Base-by-base conservation (phyloP, 2,113 vertebrate species). In the Oceanodroma tethys region DNA sequence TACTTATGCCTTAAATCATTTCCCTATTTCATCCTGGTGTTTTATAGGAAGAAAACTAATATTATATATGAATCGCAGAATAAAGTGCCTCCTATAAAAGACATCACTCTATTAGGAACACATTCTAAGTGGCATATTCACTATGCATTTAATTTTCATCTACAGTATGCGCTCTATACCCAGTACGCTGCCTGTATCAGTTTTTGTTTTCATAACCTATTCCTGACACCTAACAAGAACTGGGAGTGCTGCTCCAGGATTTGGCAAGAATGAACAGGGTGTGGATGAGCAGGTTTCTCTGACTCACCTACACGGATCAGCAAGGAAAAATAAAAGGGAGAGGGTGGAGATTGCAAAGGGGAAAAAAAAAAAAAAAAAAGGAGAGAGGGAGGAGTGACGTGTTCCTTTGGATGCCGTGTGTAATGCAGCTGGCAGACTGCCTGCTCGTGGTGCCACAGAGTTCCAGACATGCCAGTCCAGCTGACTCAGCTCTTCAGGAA, bases 271-370 rank as follows among this genome's bases (percentile, higher is more conserved):
- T 94, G 88, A 95, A 98, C 94, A 98, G 91, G 96, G 71, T 96
- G 88, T 93, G 85, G 97, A 97, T 95, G 81, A 97, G 97, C 94
- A 97, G 82, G 94, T 98, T 98, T 98, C 88, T 97, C 96, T 98
- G 96, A 98, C 90, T 98, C 94, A 97, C 85, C 75, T 94, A 68
- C 81, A 98, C 1, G 73, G 95, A 97, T 96, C 91, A 98, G 97
- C 65, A 94, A 96, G 94, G 94, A 95, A 97, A 98, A 97, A 97
- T 74, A 96, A 96, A 96, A 95, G 96, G 85, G 76, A 96, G 63
- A 96, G 95, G 95, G 90, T 97, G 94, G 92, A 94, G 95, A 88
- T 11, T 90, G 93, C 47, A 80, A 67, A 80, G 87, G 81, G 36
- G 19, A 45, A 45, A 45, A 45, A 43, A 19, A 45, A 19, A 45